phyloP scores from a whole-genome alignment of 2,888 invertebrate species.

The Archaeoteleia sp. region DNA sequence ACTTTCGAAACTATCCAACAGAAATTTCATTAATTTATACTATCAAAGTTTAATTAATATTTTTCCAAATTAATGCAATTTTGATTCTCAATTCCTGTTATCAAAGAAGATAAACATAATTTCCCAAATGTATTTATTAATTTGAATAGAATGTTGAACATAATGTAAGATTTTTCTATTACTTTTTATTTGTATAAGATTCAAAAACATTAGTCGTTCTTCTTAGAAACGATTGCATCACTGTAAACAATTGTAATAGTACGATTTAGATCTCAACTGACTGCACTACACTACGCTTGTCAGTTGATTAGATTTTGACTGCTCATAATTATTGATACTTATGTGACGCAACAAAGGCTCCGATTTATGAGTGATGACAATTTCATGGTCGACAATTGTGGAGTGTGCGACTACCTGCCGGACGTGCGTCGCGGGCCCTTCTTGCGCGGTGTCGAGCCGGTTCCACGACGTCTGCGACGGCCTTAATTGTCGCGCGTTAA shows the following conservation, averaged over 20 bases:
- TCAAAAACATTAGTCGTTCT: too few species aligned
- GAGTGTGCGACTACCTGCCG: conserved; percentile 24
- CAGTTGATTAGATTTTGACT: conserved; percentile 22
- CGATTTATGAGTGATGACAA: conserved; percentile 34
- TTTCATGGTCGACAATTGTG: conserved; percentile 31
- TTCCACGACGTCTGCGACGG: conserved; percentile 46
- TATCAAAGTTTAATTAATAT: too few species aligned
- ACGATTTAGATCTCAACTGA: conserved; percentile 13
- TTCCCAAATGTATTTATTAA: too few species aligned
- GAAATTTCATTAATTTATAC: too few species aligned
- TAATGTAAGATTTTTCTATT: too few species aligned
- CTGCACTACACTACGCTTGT: background rate
- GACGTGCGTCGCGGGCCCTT: conserved; percentile 19
- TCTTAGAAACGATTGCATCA: conserved; percentile 1
- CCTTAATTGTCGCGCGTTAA: conserved; percentile 60
- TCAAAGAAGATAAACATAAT: too few species aligned
- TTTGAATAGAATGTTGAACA: too few species aligned
- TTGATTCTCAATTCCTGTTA: too few species aligned
- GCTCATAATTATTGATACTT: conserved; percentile 28
- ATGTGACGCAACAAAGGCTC: conserved; percentile 33
- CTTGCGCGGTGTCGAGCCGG: conserved; percentile 35
- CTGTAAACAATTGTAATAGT: conserved; percentile 18
- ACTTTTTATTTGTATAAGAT: too few species aligned
- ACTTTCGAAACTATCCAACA: too few species aligned
- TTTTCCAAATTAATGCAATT: too few species aligned